phyloP scores from a whole-genome alignment of 2,113 vertebrate species.

The Takifugu flavidus region DNA sequence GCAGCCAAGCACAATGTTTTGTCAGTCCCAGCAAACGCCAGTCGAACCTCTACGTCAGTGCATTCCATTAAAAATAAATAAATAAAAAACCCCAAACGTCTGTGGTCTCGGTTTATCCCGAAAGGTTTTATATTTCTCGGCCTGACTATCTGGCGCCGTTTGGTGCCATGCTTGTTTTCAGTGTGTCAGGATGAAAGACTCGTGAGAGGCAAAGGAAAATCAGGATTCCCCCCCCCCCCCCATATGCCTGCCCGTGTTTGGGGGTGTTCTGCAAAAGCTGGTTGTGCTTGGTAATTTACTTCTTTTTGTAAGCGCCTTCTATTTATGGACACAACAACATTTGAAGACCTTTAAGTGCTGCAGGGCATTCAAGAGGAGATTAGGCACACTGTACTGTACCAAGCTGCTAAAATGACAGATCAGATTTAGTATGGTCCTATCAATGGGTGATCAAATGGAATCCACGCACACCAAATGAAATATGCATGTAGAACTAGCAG shows the following conservation, averaged over 20 bases:
- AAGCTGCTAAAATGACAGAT: constrained; percentile 38
- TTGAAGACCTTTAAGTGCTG: too few species aligned
- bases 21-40: not conserved
- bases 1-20: constrained; percentile 20
- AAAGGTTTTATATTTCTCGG: constrained; percentile 40
- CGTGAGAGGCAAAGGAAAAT: constrained; percentile 38
- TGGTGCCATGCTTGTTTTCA: constrained; percentile 29
- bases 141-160: constrained; percentile 12
- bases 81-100: not conserved
- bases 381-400: constrained; percentile 36
- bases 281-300: constrained; percentile 16
- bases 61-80: not conserved
- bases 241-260: constrained; percentile 3
- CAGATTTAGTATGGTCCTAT: constrained; percentile 40
- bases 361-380: constrained; percentile 36
- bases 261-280: constrained; percentile 27
- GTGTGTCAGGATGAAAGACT: constrained; percentile 40
- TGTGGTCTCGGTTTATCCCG: constrained; percentile 27
- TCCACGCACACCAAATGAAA: constrained; percentile 56
- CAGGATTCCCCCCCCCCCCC: constrained; percentile 1
- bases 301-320: too few species aligned
- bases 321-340: too few species aligned
- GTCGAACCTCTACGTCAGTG: constrained; percentile 11
- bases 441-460: constrained; percentile 59
- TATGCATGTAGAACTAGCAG: constrained; percentile 59